Conservation (phyloP, 2,888 invertebrate genomes). For the Alloplasta piceator region DNA sequence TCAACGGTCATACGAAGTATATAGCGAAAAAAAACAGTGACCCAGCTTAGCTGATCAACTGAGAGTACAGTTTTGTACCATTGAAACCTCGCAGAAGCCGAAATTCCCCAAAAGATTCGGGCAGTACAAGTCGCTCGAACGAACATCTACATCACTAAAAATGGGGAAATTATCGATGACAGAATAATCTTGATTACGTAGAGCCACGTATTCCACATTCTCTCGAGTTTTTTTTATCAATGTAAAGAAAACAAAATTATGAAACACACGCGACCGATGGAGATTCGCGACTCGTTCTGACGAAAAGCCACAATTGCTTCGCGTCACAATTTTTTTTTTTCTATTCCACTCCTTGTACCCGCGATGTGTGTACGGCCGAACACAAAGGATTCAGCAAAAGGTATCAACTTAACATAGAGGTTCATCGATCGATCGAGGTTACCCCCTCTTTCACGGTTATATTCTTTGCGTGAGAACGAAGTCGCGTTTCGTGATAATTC, state of each 20-base stretch:
- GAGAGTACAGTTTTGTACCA: background rate
- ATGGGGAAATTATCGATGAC: conserved; percentile 18
- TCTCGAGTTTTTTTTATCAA: background rate
- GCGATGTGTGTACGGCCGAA: conserved; percentile 28
- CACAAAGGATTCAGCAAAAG: conserved; percentile 6
- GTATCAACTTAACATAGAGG: conserved; percentile 36
- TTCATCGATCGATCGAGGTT: conserved; percentile 52
- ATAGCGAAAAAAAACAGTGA: no score
- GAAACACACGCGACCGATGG: conserved; percentile 29
- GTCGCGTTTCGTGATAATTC: conserved; percentile 43
- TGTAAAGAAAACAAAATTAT: conserved; percentile 12
- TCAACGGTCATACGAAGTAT: no score
- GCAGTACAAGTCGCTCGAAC: background rate
- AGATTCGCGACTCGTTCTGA: conserved; percentile 20
- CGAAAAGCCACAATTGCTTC: background rate
- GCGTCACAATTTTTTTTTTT: background rate
- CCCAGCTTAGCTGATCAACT: no score
- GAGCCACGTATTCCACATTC: conserved; percentile 50
- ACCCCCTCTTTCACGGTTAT: background rate
- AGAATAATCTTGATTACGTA: conserved; percentile 56
- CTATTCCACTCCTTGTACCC: conserved; percentile 5
- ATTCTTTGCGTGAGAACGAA: conserved; percentile 45
- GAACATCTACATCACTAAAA: background rate
- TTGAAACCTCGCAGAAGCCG: background rate
- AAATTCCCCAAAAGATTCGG: background rate